These are phyloP conservation scores for Prochilodus magdalenae DNA, from an alignment of 2,113 vertebrate species.

Conservation along the genomic window DNA sequence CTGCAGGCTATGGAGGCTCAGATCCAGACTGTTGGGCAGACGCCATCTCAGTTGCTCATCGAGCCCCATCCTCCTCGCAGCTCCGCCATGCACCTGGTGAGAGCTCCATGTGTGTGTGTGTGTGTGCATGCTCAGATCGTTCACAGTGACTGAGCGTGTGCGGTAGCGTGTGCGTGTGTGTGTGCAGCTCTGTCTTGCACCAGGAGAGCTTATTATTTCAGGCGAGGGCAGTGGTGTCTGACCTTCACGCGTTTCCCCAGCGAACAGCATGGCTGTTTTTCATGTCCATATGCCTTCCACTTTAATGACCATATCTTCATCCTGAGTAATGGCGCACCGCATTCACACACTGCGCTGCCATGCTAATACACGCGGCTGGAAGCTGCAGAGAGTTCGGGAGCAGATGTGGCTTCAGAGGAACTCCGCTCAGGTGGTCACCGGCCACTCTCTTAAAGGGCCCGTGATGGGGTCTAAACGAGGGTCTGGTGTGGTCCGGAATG, in stretches of 20 bases:
- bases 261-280: conserved; percentile 25
- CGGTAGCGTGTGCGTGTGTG: background rate
- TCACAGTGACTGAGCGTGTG: background rate
- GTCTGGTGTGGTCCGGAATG: too few species aligned
- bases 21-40: conserved; percentile 99
- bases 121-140: conserved; percentile 38
- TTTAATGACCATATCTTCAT: conserved; percentile 41
- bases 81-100: conserved; percentile 99
- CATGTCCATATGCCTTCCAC: conserved; percentile 26
- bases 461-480: too few species aligned
- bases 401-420: conserved; percentile 19
- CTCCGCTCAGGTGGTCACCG: background rate
- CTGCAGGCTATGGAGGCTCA: conserved; percentile 96
- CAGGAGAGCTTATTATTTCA: conserved; percentile 45
- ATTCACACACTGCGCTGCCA: background rate
- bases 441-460: background rate
- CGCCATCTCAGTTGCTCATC: conserved; percentile 99
- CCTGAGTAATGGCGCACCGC: conserved; percentile 38
- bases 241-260: conserved; percentile 37
- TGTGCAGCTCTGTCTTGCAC: conserved; percentile 37
- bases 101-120: conserved; percentile 69
- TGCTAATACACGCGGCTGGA: conserved; percentile 27
- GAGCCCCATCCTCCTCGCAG: conserved; percentile 99
- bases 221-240: conserved; percentile 42
- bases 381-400: background rate